Evolutionary conservation across 2,888 invertebrate species (phyloP).

Genomic region (Busseola fusca): DNA sequence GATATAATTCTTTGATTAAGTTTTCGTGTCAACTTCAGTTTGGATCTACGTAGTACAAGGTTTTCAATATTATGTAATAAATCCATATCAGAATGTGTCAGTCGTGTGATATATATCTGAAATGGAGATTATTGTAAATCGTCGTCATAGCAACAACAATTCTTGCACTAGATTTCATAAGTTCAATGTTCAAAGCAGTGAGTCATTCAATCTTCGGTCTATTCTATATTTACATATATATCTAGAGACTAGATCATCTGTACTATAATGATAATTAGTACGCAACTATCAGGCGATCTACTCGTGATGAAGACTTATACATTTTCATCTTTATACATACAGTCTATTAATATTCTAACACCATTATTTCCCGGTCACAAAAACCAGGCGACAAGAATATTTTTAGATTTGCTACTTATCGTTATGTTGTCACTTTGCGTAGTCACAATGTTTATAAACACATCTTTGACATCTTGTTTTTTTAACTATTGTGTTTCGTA

Average conservation of each 20-base stretch:
- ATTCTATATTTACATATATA: slow-evolving; percentile 29
- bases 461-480: background rate
- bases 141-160: slow-evolving; percentile 28
- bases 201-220: slow-evolving; percentile 40
- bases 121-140: background rate
- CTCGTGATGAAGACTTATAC: slow-evolving; percentile 31
- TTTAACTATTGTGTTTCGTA: slow-evolving; percentile 1
- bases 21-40: background rate
- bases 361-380: slow-evolving; percentile 44
- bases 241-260: slow-evolving; percentile 29
- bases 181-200: slow-evolving; percentile 37
- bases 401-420: slow-evolving; percentile 28
- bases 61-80: background rate
- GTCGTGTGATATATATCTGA: background rate
- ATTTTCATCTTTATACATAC: slow-evolving; percentile 23
- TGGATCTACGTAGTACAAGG: background rate
- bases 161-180: slow-evolving; percentile 14
- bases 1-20: background rate
- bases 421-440: slow-evolving; percentile 46
- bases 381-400: slow-evolving; percentile 43
- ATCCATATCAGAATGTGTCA: background rate
- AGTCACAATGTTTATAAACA: slow-evolving; percentile 20
- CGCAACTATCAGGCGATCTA: slow-evolving; percentile 21
- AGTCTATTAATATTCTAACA: slow-evolving; percentile 43
- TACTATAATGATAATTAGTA: slow-evolving; percentile 25